Base-by-base conservation (phyloP, 2,113 vertebrate species). In the Enhydra lutris region DNA sequence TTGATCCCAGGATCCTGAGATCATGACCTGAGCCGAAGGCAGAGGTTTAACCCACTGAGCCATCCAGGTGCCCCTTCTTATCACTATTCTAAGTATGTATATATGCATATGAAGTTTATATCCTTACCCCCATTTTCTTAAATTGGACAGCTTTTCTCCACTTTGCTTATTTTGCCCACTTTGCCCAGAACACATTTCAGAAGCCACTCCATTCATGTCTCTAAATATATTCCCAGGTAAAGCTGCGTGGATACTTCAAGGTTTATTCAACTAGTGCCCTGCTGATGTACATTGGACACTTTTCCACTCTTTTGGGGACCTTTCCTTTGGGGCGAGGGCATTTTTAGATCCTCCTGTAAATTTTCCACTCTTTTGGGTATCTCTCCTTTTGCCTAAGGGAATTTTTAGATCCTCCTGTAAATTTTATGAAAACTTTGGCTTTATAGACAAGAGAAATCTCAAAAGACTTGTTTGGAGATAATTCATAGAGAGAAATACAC, bases 291-390 rank as follows among this genome's bases (percentile, higher is more conserved):
- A 20, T 39, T 80, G 24, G 80, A 0, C 2, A 63, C 3, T 59
- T 93, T 84, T 14, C 29, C 13, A 59, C 17, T 55, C 61, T 47
- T 47, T 36, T 24, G 55, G 7, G 2, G 4, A 36, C 13, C 36
- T 67, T 57, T 86, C 47, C 79, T 76, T 95, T 83, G 39, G 13
- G 4, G 39, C 10, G 18, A 83, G 36, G 23, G 17, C 71, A 34
- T 42, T 96, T 95, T 93, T 89, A 91, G n/a, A 39, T 82, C 63
- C 82, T 69, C 15, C 85, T 88, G 93, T 97, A 95, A 89, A 96
- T 52, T 91, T 83, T 11, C 18, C 17, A 59, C 24, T 52, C 61
- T 59, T 52, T 36, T 34, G 52, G 6, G 4, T 4, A 34, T 10
- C 42, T 67, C 47, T 85, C 39, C 82, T 74, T 95, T 82, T 39